Evolutionary conservation across 2,113 vertebrate species (phyloP), one percentile per base, ranked within the genome.

Genomic region (Gnathonemus echidnorhynchus): DNA sequence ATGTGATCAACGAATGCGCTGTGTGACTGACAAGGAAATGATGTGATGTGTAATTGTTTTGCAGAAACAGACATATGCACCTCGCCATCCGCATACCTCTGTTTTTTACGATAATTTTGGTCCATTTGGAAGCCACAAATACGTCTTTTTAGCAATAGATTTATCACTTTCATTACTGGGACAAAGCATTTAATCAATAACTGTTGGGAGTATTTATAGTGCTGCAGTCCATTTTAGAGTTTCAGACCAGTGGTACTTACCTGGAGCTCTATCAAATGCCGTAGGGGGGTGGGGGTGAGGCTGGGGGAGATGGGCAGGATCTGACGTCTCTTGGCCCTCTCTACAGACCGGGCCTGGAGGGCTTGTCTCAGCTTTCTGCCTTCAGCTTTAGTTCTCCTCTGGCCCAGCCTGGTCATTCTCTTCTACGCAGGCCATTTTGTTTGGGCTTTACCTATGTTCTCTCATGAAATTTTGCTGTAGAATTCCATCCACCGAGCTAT

Each of bases 101-200:
- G 21, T 48, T 85, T 48, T 85, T 85, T 46, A 24, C 45, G 7
- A 85, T 45, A 85, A 85, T 85, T 85, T 8, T 17, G 45, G 83
- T 85, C 45, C 83, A 19, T 42, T 85, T 85, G 39, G 83, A 85
- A 85, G 83, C 83, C 45, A n/a, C 83, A 0, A 21, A 48, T 85
- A 52, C 13, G 49, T 87, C 86, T 87, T 52, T 87, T 87, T 53
- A 87, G 49, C 46, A 87, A 87, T 17, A 87, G 86, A 87, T 87
- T 87, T 53, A 87, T 87, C 49, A 21, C 83, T 52, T 50, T 87
- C 86, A 87, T 87, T 87, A 87, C 49, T 35, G 24, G 24, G 49
- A 87, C 49, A 53, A 87, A 87, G 86, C 86, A 87, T 46, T 87
- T 87, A 87, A 87, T 87, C 86, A 87, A 87, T 87, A 87, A 87